These are phyloP conservation scores for Eupithecia tripunctaria DNA, from an alignment of 2,888 invertebrate genomes.

Conservation along the genomic window DNA sequence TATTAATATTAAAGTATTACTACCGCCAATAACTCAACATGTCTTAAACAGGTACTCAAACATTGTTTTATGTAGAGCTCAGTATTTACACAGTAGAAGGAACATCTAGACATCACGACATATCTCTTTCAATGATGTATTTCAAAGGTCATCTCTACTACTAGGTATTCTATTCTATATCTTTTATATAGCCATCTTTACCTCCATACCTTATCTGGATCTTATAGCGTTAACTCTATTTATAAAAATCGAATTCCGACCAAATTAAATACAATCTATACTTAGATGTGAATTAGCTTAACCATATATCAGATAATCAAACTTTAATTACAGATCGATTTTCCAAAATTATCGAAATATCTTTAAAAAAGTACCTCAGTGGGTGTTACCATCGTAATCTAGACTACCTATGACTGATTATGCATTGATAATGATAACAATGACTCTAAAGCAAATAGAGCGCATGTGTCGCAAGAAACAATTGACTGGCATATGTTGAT, in stretches of 20 bases:
- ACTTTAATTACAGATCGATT: not conserved
- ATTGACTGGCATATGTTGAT: conserved; percentile 12
- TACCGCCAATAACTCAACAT: not conserved
- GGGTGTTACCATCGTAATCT: not conserved
- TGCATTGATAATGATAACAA: conserved; percentile 10
- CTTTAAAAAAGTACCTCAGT: not conserved
- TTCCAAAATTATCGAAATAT: not conserved
- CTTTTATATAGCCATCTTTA: not conserved
- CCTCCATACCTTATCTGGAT: too few species aligned
- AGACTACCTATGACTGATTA: conserved; percentile 1
- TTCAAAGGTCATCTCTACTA: not conserved
- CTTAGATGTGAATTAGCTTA: not conserved
- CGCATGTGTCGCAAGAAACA: conserved; percentile 3
- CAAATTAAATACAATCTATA: not conserved
- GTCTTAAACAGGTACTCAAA: not conserved
- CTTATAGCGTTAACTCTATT: too few species aligned
- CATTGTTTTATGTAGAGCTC: not conserved
- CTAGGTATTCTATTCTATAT: not conserved
- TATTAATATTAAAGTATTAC: not conserved
- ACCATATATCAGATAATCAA: not conserved
- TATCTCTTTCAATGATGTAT: not conserved
- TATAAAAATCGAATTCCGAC: not conserved
- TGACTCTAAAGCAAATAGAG: conserved; percentile 5
- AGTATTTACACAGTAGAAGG: not conserved
- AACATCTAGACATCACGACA: not conserved